Percentiles rank a stretch among this genome's conserved stretches.
Evolutionary conservation across 2,888 invertebrate genomes (phyloP).

Genomic region (Empis stercorea): DNA sequence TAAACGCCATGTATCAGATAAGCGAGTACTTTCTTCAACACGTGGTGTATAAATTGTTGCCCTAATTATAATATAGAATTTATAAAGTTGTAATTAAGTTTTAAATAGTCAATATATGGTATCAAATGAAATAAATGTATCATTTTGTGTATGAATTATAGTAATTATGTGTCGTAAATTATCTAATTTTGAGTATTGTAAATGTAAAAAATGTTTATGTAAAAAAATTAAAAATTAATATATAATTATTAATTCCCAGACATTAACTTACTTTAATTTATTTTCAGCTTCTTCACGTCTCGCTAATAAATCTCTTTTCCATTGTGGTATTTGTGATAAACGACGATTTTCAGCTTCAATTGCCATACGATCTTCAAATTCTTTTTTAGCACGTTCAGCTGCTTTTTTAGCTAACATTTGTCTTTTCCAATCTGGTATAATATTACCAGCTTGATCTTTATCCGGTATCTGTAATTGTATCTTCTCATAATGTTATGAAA

Average conservation of each 20-base stretch:
- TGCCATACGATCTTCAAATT: conserved; percentile 74
- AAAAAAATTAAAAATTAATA: neutral
- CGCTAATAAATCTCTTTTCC: conserved; percentile 82
- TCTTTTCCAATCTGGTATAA: conserved; percentile 88
- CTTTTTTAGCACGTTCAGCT: conserved; percentile 83
- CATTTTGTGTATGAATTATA: no score
- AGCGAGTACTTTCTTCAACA: conserved; percentile 44
- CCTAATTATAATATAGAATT: conserved; percentile 27
- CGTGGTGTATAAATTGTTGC: conserved; percentile 59
- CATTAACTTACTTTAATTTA: conserved; percentile 53
- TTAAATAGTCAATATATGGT: conserved; percentile 2
- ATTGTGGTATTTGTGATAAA: conserved; percentile 78
- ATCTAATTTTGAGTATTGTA: no score
- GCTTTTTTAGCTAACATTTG: conserved; percentile 92
- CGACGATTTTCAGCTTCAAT: conserved; percentile 74
- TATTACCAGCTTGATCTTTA: conserved; percentile 73
- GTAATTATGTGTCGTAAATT: no score
- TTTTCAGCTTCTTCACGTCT: conserved; percentile 67
- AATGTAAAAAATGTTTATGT: no score
- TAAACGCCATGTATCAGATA: conserved; percentile 37
- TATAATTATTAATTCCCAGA: neutral
- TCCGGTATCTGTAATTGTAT: conserved; percentile 63
- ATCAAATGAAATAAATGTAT: neutral
- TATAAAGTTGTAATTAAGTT: neutral
- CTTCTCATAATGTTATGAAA: conserved; percentile 17